Base-by-base conservation (phyloP, 2,888 invertebrate genomes). In the Drosophila colorata region DNA sequence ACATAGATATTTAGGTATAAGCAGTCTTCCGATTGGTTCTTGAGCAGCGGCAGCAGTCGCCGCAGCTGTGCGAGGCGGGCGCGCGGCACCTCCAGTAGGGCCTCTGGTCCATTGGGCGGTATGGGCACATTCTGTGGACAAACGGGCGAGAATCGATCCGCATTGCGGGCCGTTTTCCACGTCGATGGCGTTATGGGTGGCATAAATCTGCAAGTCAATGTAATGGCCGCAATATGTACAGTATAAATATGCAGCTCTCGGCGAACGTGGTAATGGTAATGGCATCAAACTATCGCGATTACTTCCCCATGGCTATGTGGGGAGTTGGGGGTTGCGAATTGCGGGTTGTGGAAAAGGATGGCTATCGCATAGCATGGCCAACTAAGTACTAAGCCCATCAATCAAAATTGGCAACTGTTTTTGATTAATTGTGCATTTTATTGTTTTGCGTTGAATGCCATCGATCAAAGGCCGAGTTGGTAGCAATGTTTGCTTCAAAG, bases 21-120 rank as follows among this genome's bases (percentile, higher is more conserved):
- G 92, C 99, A 99, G 94, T 99, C 99, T 93, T 99, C 99, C 92
- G 97, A 97, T 93, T 99, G 98, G 92, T 98, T 97, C 89, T 95
- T 95, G 66, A 99, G 94, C 80, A 97, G 93, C 16, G 97, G 97
- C 85, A 96, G 93, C 81, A 99, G 93, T 74, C 96, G 95, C 90
- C 97, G 96, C 69, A 98, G 94, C 92, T 98, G 96, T 20, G 96
- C 95, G 75, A 97, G 95, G 56, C 98, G 94, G 51, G 96, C 96
- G 67, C 96, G 94, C 37, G 98, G 98, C 92, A 97, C 95, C 88
- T 95, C 93, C 70, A 96, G 92, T 60, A 97, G 93, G 4, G 92
- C 92, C 77, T 92, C 92, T 14, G 92, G 92, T 5, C 92, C 92
- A 82, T 93, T 93, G 69, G 94, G 93, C 82, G 94, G 93, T 85